Base-by-base conservation (phyloP, 1,140 invertebrate species). In the Coelopa frigida region DNA sequence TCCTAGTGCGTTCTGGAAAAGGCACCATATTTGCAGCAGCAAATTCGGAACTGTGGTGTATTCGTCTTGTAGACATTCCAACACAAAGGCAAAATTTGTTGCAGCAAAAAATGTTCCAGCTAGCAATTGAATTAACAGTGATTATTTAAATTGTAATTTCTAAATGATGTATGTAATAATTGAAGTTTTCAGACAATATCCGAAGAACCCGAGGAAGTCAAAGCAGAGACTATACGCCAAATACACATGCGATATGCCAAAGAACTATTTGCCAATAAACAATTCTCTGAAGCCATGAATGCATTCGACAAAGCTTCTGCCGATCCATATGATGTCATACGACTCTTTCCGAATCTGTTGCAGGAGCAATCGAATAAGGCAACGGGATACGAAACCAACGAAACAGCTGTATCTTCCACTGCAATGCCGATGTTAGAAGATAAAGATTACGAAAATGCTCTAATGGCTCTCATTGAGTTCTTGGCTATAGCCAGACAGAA, bases 281-380 rank as follows among this genome's bases (percentile, higher is more conserved):
- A 87, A 49, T 98, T 91, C 70, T 75, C 84, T 32, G 84, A 89
- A 53, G 89, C 94, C 0, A 91, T 98, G 87, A 80, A 85, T 47
- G 81, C 94, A 56, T 98, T 97, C 71, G 75, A 85, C 6, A 85
- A 89, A 66, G 70, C 96, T 5, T 81, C 83, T 42, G 95, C 89
- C 31, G 91, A 97, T 76, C 90, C 93, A 0, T 89, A 88, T 41
- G 88, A 95, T 70, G 93, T 98, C 0, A 97, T 97, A 55, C 83
- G 89, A 47, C 70, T 98, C 10, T 97, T 93, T 74, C 93, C 94
- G 3, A 87, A 91, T 63, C 75, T 94, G 46, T 85, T 87, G 1
- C 81, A 83, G 44, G 66, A 69, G 14, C 53, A 55, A 12, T 50
- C 54, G 75, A 79, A 46, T 73, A 72, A 51, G 43, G 72, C 22